Evolutionary conservation across 2,888 invertebrate genomes (phyloP).

Genomic region (Drosophila mulleri): DNA sequence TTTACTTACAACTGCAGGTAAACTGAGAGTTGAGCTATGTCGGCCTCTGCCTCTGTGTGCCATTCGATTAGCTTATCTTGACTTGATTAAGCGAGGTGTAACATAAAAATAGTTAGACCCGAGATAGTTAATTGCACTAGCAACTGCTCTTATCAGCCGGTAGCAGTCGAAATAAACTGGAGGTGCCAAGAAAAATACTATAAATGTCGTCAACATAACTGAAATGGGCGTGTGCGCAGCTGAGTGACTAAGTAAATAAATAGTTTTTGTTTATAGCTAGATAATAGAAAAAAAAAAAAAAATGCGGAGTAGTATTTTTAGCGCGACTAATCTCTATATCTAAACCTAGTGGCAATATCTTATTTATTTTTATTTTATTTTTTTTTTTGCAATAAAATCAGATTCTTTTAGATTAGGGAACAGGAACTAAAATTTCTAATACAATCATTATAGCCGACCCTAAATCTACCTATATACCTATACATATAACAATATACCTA

Average conservation of each 20-base stretch:
- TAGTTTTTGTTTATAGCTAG: not conserved
- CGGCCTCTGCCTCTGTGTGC: not conserved
- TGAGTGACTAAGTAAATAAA: not conserved
- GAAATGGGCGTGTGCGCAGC: not conserved
- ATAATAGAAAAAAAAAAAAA: too few relatives aligned
- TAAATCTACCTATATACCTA: too few relatives aligned
- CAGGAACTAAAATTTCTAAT: not conserved
- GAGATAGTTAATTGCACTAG: not conserved
- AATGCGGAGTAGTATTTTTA: not conserved
- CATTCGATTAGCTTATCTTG: constrained; percentile 28
- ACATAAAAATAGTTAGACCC: constrained; percentile 20
- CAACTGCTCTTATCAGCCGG: not conserved
- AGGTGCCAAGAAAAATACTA: not conserved
- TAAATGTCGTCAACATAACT: not conserved
- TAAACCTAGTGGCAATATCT: not conserved
- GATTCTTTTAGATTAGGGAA: not conserved
- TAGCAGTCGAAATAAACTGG: not conserved
- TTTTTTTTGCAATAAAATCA: not conserved
- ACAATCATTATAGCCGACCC: too few relatives aligned
- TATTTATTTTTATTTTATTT: not conserved
- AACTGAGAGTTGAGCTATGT: not conserved
- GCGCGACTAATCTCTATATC: not conserved
- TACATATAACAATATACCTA: too few relatives aligned
- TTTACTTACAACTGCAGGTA: not conserved
- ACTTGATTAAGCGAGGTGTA: not conserved